Evolutionary conservation across 2,797 vertebrate species (phyloP).

Genomic region (Telmatherina bonti): DNA sequence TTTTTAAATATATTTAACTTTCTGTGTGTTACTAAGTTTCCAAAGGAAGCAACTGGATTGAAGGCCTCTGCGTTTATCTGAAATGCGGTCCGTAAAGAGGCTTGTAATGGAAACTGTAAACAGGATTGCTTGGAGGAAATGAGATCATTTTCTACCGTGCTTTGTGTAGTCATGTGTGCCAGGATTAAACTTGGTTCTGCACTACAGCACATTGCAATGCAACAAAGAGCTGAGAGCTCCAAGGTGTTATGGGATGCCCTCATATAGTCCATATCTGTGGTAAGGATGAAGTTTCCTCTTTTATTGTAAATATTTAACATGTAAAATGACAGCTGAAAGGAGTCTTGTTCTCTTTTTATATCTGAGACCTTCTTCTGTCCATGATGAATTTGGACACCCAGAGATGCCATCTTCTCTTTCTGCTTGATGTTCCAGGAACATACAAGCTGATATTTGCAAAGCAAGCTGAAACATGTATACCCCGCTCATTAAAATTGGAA

Average conservation of each 20-base stretch:
- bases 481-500: slow-evolving; percentile 54
- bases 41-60: not conserved
- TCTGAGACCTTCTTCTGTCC: not conserved
- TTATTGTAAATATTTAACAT: slow-evolving; percentile 8
- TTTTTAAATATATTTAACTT: not conserved
- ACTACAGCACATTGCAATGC: slow-evolving; percentile 54
- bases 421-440: not conserved
- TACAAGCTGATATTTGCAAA: slow-evolving; percentile 18
- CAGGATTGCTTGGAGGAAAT: slow-evolving; percentile 39
- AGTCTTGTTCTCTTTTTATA: not conserved
- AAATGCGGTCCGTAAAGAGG: slow-evolving; percentile 27
- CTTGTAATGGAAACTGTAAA: slow-evolving; percentile 45
- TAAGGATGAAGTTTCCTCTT: slow-evolving; percentile 36
- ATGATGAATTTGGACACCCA: not conserved
- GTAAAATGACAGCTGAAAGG: too few relatives aligned
- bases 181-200: slow-evolving; percentile 52
- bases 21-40: not conserved
- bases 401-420: not conserved
- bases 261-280: slow-evolving; percentile 28
- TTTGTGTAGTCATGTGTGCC: slow-evolving; percentile 74
- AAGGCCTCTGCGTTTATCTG: slow-evolving; percentile 3
- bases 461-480: slow-evolving; percentile 18
- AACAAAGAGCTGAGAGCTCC: slow-evolving; percentile 35
- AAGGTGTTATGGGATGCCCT: slow-evolving; percentile 36
- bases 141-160: slow-evolving; percentile 47